Conservation (phyloP, 2,888 invertebrate genomes). For the Allolobophora icterica region DNA sequence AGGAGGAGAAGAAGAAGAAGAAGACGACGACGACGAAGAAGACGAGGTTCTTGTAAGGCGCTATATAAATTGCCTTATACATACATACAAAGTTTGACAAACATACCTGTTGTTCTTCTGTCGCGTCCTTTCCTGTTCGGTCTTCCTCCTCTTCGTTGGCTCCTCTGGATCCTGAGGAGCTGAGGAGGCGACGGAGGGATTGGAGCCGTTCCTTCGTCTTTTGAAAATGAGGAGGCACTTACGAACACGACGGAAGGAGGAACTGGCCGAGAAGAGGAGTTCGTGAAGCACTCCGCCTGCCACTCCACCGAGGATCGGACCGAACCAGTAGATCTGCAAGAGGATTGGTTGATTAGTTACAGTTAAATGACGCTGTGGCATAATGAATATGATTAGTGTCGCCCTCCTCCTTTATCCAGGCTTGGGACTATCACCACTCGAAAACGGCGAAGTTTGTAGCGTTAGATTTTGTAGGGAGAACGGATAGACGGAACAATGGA, state of each 20-base stretch:
- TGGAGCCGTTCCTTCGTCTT: not conserved
- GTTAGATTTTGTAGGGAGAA: too few relatives aligned
- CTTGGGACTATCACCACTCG: too few relatives aligned
- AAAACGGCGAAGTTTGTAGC: too few relatives aligned
- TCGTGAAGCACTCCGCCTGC: conserved; percentile 37
- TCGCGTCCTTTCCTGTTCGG: not conserved
- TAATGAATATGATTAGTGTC: too few relatives aligned
- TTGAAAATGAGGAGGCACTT: conserved; percentile 31
- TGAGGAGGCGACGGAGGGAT: not conserved
- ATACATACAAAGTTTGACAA: too few relatives aligned
- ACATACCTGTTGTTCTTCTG: not conserved
- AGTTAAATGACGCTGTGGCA: too few relatives aligned
- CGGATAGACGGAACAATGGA: too few relatives aligned
- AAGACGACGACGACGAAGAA: too few relatives aligned
- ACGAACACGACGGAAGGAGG: conserved; percentile 32
- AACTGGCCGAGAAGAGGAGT: conserved; percentile 29
- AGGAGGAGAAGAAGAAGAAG: too few relatives aligned
- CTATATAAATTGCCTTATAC: too few relatives aligned
- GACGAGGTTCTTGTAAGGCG: too few relatives aligned
- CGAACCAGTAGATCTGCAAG: conserved; percentile 42
- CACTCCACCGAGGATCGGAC: conserved; percentile 37
- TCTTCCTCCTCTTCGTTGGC: not conserved
- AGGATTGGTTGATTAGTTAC: not conserved
- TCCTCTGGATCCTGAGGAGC: not conserved
- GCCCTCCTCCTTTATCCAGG: too few relatives aligned